These are phyloP conservation scores for Frankliniella fusca DNA, from an alignment of 2,888 invertebrate genomes.

Conservation along the genomic window DNA sequence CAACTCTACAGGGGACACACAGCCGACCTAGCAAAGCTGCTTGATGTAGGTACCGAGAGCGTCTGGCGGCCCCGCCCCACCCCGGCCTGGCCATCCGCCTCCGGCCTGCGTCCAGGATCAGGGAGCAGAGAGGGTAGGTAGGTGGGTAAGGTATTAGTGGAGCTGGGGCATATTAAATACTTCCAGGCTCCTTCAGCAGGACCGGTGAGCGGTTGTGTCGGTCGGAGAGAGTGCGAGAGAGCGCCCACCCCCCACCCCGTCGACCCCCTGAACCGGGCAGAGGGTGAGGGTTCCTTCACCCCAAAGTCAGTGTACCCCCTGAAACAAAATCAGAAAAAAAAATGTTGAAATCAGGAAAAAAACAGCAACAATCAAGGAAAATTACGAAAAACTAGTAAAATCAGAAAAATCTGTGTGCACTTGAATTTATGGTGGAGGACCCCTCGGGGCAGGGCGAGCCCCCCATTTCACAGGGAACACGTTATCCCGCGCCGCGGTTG, in stretches of 20 bases:
- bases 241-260: no score
- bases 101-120: no score
- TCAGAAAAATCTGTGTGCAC: no score
- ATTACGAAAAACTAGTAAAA: no score
- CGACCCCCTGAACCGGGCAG: neutral
- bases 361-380: no score
- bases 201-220: neutral
- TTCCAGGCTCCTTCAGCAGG: neutral
- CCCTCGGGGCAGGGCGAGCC: neutral
- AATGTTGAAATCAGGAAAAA: no score
- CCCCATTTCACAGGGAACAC: neutral
- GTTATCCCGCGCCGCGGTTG: neutral
- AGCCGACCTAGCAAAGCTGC: neutral
- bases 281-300: no score
- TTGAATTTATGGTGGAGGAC: no score
- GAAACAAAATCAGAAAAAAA: no score
- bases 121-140: neutral
- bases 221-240: no score
- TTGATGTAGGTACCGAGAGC: conserved; percentile 8
- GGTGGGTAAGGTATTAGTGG: neutral
- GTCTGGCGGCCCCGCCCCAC: neutral
- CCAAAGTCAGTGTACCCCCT: no score
- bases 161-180: conserved; percentile 4
- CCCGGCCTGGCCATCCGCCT: no score
- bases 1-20: neutral